Conservation (phyloP, 2,113 vertebrate genomes). For the Oncorhynchus tshawytscha region DNA sequence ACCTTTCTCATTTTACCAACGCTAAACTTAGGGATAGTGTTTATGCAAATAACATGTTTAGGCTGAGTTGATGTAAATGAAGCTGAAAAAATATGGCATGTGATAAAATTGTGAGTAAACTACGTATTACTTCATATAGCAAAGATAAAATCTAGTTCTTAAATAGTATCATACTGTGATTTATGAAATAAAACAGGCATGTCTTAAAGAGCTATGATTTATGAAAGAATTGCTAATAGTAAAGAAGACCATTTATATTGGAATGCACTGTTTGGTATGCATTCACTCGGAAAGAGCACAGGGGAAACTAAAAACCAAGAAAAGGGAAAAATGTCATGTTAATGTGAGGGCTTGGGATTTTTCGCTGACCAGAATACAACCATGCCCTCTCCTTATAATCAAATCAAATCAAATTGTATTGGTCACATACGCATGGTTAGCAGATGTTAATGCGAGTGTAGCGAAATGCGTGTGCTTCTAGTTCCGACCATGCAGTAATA, state of each 20-base stretch:
- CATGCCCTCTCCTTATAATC: conserved; percentile 1
- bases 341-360: neutral
- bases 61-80: neutral
- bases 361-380: neutral
- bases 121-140: neutral
- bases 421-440: too few species aligned
- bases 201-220: neutral
- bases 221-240: neutral
- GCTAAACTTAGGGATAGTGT: neutral
- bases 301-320: conserved; percentile 2
- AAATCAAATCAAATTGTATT: too few species aligned
- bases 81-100: neutral
- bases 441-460: too few species aligned
- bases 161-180: neutral
- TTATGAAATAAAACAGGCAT: neutral
- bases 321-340: conserved; percentile 1
- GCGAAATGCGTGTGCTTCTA: too few species aligned
- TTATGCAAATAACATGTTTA: neutral
- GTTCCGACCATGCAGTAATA: too few species aligned
- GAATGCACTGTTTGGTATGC: neutral
- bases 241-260: neutral
- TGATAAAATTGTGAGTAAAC: neutral
- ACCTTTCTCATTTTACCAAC: neutral
- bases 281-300: neutral
- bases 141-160: too few species aligned